Conservation (phyloP, 1,140 invertebrate genomes). For the Episyrphus balteatus region DNA sequence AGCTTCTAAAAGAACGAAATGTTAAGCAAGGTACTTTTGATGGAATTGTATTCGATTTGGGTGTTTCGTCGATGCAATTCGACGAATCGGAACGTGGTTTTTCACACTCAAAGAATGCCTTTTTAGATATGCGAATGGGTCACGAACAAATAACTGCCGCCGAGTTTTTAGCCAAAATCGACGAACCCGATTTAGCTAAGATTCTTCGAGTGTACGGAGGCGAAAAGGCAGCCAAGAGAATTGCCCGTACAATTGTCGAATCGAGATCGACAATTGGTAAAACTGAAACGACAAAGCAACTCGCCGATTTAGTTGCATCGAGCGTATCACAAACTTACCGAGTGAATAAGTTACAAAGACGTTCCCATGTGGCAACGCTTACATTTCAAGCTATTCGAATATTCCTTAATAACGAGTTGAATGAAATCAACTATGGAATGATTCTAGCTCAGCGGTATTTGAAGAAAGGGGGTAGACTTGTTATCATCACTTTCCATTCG, state of each 20-base stretch:
- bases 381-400: slow-evolving; percentile 90
- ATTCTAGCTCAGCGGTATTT: slow-evolving; percentile 66
- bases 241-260: slow-evolving; percentile 80
- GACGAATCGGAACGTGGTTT: slow-evolving; percentile 74
- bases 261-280: slow-evolving; percentile 69
- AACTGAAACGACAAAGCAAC: slow-evolving; percentile 71
- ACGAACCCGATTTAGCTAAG: slow-evolving; percentile 64
- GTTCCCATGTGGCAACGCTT: slow-evolving; percentile 78
- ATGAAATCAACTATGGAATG: slow-evolving; percentile 88
- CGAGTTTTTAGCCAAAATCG: slow-evolving; percentile 69
- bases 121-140: slow-evolving; percentile 95
- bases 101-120: slow-evolving; percentile 69
- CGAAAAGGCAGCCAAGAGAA: slow-evolving; percentile 76
- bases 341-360: slow-evolving; percentile 61
- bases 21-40: slow-evolving; percentile 60
- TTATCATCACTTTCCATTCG: slow-evolving; percentile 84
- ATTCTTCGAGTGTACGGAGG: slow-evolving; percentile 87
- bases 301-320: slow-evolving; percentile 66
- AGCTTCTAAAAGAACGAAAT: slow-evolving; percentile 47
- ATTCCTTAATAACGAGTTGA: slow-evolving; percentile 95
- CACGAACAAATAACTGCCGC: slow-evolving; percentile 66
- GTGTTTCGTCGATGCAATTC: slow-evolving; percentile 95
- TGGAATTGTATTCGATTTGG: slow-evolving; percentile 85
- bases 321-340: slow-evolving; percentile 46
- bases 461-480: slow-evolving; percentile 61